Conservation (phyloP, 2,113 vertebrate genomes). For the Scortum barcoo region DNA sequence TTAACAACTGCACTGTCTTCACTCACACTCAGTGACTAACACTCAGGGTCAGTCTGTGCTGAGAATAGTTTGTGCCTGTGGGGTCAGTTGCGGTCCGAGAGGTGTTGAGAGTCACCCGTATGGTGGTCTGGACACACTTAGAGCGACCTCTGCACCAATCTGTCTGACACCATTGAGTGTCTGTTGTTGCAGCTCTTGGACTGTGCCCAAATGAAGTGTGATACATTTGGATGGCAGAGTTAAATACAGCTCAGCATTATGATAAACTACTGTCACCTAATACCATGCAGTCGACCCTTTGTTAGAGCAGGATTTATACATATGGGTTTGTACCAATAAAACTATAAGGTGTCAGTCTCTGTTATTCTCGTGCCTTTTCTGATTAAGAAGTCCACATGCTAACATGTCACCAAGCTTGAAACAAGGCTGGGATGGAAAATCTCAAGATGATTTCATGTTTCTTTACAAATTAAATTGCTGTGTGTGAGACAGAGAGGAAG, state of each 20-base stretch:
- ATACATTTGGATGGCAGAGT: not conserved
- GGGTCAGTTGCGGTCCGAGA: slow-evolving; percentile 13
- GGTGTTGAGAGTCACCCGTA: slow-evolving; percentile 19
- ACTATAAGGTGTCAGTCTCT: not conserved
- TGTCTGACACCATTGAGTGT: not conserved
- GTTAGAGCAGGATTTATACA: not conserved
- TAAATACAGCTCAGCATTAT: not conserved
- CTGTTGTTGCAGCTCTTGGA: not conserved
- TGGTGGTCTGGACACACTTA: not conserved
- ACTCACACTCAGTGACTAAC: not conserved
- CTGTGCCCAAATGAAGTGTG: not conserved
- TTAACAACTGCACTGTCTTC: not conserved
- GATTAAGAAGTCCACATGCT: not conserved
- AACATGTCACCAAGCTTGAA: not conserved
- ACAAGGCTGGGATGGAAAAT: not conserved
- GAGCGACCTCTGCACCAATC: not conserved
- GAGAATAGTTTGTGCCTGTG: slow-evolving; percentile 26
- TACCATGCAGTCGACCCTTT: not conserved
- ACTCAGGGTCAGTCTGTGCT: not conserved
- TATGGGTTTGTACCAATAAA: not conserved
- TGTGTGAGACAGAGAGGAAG: not conserved
- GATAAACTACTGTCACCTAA: not conserved
- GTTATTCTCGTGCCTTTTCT: not conserved
- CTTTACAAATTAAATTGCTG: not conserved
- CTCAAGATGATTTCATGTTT: not conserved